These are phyloP conservation scores for Sinotaia quadrata DNA, from an alignment of 2,888 invertebrate species.

Conservation along the genomic window DNA sequence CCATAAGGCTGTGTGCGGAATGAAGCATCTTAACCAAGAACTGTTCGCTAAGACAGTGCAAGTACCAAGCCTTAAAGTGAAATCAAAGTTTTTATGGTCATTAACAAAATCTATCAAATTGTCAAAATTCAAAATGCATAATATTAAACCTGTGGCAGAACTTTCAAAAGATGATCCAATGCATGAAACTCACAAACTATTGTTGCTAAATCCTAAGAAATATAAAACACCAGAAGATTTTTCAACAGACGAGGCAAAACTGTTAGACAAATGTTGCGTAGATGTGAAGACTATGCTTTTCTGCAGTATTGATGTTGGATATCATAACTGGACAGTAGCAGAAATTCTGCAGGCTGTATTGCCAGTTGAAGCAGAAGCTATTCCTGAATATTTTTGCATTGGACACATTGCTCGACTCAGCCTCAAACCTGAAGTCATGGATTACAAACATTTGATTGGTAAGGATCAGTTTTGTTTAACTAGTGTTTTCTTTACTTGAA, in stretches of 20 bases:
- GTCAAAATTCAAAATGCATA: slow-evolving; percentile 81
- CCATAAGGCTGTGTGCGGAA: slow-evolving; percentile 82
- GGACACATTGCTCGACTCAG: slow-evolving; percentile 97
- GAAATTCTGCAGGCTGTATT: slow-evolving; percentile 88
- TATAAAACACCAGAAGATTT: slow-evolving; percentile 78
- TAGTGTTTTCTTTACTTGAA: too few species aligned
- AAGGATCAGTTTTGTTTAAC: too few species aligned
- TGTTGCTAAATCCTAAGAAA: slow-evolving; percentile 82
- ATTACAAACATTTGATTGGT: slow-evolving; percentile 85
- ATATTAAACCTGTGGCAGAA: slow-evolving; percentile 81
- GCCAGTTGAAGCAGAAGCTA: slow-evolving; percentile 82
- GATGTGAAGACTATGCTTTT: slow-evolving; percentile 70
- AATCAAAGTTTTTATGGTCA: slow-evolving; percentile 40
- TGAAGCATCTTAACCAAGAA: slow-evolving; percentile 81
- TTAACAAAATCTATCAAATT: slow-evolving; percentile 78
- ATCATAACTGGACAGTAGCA: slow-evolving; percentile 87
- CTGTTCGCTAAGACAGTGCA: slow-evolving; percentile 80
- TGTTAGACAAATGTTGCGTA: slow-evolving; percentile 70
- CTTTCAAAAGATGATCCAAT: slow-evolving; percentile 63
- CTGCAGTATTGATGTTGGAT: slow-evolving; percentile 71
- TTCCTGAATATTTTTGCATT: slow-evolving; percentile 88
- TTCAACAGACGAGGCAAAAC: slow-evolving; percentile 72
- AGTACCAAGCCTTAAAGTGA: slow-evolving; percentile 80
- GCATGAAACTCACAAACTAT: slow-evolving; percentile 69
- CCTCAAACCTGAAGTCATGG: slow-evolving; percentile 84